A percentile compares a stretch with the other conserved stretches of the same genome.
Evolutionary conservation across 2,888 invertebrate species (phyloP).

Genomic region (Hydrotaea cyrtoneurina): DNA sequence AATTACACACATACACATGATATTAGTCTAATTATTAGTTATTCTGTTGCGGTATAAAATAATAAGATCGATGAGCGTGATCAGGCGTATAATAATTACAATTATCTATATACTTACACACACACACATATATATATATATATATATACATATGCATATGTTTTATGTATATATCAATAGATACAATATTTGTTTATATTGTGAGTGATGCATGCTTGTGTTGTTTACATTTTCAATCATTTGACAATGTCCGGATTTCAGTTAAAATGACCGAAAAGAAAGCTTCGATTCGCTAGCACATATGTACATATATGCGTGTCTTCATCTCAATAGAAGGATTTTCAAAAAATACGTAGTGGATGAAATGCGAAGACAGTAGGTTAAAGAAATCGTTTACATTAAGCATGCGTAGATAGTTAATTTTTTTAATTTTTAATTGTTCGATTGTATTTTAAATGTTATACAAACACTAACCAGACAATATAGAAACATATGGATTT

Average conservation of each 20-base stretch:
- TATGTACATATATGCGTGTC: background rate
- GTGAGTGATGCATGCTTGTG: conserved; percentile 23
- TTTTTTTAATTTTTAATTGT: conserved; percentile 6
- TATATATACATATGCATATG: too few species aligned
- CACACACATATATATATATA: background rate
- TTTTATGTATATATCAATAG: background rate
- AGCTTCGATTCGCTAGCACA: background rate
- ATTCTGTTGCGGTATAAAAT: background rate
- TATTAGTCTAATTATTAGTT: conserved; percentile 11
- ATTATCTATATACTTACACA: background rate
- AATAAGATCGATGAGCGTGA: conserved; percentile 25
- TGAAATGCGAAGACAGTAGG: background rate
- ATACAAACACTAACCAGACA: background rate
- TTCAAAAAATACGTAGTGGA: background rate
- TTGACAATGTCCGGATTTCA: background rate
- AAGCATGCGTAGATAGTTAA: conserved; percentile 26
- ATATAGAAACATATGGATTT: conserved; percentile 3
- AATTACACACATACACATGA: background rate
- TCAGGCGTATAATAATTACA: background rate
- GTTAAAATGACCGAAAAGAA: background rate
- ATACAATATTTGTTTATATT: background rate
- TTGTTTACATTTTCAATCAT: background rate
- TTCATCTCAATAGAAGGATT: background rate
- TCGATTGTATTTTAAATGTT: conserved; percentile 11
- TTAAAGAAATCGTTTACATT: conserved; percentile 3